A percentile compares a stretch with the other conserved stretches of the same genome.
These are phyloP conservation scores for Telmatochromis sp. DNA, from an alignment of 2,113 vertebrate species.

Conservation along the genomic window DNA sequence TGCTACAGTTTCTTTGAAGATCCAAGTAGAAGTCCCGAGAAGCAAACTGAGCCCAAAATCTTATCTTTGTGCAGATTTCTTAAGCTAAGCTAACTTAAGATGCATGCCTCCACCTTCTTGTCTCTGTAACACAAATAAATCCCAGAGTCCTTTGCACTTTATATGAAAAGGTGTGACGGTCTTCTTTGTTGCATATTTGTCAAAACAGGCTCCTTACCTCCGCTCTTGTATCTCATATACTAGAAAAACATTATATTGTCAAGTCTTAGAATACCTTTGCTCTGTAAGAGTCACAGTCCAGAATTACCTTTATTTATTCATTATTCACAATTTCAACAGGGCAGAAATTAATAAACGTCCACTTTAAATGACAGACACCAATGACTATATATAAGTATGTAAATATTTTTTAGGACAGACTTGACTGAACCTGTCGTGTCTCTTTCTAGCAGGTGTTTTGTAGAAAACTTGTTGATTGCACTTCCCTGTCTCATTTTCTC, in stretches of 20 bases:
- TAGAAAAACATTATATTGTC: neutral
- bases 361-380: neutral
- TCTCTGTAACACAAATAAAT: neutral
- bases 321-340: neutral
- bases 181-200: neutral
- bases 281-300: neutral
- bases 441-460: neutral
- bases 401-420: neutral
- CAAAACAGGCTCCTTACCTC: neutral
- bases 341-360: neutral
- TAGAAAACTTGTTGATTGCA: neutral
- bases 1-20: neutral
- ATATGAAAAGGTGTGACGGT: neutral
- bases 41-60: neutral
- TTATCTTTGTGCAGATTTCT: neutral
- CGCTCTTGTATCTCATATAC: neutral
- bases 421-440: neutral
- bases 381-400: neutral
- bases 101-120: neutral
- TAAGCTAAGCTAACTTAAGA: neutral
- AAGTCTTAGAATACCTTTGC: neutral
- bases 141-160: neutral
- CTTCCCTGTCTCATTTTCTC: neutral
- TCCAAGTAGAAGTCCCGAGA: neutral
- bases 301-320: neutral